phyloP scores from a whole-genome alignment of 1,140 invertebrate genomes.

The Tetramorium alpestre region DNA sequence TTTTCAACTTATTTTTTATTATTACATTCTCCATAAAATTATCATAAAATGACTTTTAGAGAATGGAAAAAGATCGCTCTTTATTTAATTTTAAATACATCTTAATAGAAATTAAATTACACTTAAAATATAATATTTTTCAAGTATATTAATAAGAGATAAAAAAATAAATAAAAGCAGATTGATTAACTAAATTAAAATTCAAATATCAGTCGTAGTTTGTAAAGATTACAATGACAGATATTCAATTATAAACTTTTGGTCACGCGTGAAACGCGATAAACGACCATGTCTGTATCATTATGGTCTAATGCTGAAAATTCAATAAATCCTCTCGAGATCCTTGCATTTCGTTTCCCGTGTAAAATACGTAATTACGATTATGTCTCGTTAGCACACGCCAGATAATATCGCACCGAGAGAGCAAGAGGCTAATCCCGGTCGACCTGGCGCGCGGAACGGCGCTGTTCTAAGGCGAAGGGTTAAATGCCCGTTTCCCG shows the following conservation, averaged over 20 bases:
- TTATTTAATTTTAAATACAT: not conserved
- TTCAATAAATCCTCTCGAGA: slow-evolving; percentile 2
- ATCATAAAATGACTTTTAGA: not conserved
- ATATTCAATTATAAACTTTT: not conserved
- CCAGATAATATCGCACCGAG: not conserved
- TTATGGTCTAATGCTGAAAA: not conserved
- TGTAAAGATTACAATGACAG: not conserved
- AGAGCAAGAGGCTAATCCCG: not conserved
- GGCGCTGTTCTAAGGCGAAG: not conserved
- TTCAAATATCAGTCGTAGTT: not conserved
- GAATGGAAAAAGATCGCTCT: not conserved
- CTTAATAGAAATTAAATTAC: not conserved
- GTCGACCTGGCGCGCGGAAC: not conserved
- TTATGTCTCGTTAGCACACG: not conserved
- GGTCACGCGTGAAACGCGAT: not conserved
- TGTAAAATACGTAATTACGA: not conserved
- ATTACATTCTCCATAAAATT: not conserved
- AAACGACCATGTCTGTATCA: not conserved
- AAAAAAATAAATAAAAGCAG: not conserved
- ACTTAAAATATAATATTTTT: not conserved
- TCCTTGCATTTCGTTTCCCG: not conserved
- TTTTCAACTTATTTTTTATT: too few relatives aligned
- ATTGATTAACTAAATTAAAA: too few relatives aligned
- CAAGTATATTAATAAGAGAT: not conserved
- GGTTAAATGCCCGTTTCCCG: not conserved